These are phyloP conservation scores for Cephus spinipes DNA, from an alignment of 2,888 invertebrate genomes.

Conservation along the genomic window DNA sequence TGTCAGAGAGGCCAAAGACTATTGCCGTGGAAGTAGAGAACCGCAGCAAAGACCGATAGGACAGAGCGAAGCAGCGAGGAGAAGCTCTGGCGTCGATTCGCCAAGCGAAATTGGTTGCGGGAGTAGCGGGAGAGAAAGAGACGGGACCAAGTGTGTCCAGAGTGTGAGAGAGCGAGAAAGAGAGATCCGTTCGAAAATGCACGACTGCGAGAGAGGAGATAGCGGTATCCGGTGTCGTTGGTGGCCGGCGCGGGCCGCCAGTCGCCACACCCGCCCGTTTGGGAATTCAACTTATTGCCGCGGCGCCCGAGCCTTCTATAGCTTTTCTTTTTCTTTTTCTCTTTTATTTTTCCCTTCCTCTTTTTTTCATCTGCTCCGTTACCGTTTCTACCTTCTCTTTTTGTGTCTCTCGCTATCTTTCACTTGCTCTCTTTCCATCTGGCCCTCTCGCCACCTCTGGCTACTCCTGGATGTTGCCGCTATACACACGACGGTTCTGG, in stretches of 20 bases:
- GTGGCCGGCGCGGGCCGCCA: conserved; percentile 61
- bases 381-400: background rate
- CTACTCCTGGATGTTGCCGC: background rate
- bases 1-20: background rate
- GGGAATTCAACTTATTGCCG: conserved; percentile 64
- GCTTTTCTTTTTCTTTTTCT: conserved; percentile 27
- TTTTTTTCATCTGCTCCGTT: background rate
- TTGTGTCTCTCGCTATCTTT: background rate
- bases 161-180: conserved; percentile 24
- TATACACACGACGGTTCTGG: background rate
- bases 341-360: background rate
- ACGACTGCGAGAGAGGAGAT: conserved; percentile 21
- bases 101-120: conserved; percentile 11
- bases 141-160: conserved; percentile 6
- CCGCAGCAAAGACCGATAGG: background rate
- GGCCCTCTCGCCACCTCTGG: background rate
- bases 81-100: background rate
- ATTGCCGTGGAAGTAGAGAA: background rate
- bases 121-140: conserved; percentile 20
- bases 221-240: conserved; percentile 53
- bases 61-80: background rate
- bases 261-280: conserved; percentile 67
- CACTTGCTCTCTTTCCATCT: background rate
- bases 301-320: conserved; percentile 40
- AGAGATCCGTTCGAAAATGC: background rate